Evolutionary conservation across 2,797 vertebrate genomes (phyloP).

Genomic region (Borostomias antarcticus): DNA sequence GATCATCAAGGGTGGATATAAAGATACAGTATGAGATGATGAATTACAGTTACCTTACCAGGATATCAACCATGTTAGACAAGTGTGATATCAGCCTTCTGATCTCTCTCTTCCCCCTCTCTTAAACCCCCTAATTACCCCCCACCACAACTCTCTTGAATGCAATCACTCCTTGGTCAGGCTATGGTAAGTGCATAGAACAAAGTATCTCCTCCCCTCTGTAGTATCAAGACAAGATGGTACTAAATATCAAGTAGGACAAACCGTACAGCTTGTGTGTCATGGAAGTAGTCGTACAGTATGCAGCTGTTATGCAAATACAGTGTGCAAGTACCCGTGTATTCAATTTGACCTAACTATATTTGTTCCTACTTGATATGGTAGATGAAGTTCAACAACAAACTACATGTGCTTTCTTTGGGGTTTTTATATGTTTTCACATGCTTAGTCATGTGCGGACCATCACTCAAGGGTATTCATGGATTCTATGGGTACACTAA

Average conservation of each 20-base stretch:
- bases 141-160: constrained; percentile 86
- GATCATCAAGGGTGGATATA: too few species aligned
- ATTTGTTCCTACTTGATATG: constrained; percentile 61
- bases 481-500: constrained; percentile 36
- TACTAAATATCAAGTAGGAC: constrained; percentile 62
- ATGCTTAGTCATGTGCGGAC: constrained; percentile 24
- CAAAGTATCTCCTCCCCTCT: constrained; percentile 53
- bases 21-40: constrained; percentile 47
- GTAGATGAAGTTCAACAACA: constrained; percentile 17
- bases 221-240: constrained; percentile 33
- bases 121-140: constrained; percentile 79
- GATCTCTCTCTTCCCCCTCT: constrained; percentile 75
- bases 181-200: constrained; percentile 95
- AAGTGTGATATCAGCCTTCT: constrained; percentile 59
- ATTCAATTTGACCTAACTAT: not conserved
- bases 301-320: constrained; percentile 32
- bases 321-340: not conserved
- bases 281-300: constrained; percentile 11
- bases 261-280: constrained; percentile 29
- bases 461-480: constrained; percentile 10
- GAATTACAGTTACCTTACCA: not conserved
- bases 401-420: constrained; percentile 15
- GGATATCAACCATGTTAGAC: constrained; percentile 45
- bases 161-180: constrained; percentile 89
- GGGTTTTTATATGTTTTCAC: constrained; percentile 27